A percentile compares a stretch with the other conserved stretches of the same genome.
Conservation (phyloP, 2,113 vertebrate genomes). For the Brachirus orientalis region DNA sequence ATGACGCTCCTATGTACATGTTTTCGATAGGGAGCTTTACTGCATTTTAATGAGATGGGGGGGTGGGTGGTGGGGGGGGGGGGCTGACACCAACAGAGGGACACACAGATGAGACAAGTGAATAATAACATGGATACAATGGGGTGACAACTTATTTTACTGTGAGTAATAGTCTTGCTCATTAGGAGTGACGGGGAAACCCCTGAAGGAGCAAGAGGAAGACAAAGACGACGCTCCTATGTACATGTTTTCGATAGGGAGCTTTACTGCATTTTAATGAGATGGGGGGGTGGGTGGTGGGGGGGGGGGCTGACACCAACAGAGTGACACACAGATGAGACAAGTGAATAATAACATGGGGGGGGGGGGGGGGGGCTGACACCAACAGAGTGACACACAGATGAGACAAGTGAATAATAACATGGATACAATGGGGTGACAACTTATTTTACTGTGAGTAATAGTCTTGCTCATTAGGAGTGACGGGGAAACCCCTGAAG, state of each 20-base stretch:
- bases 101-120: conserved; percentile 18
- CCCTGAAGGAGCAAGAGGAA: conserved; percentile 10
- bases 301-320: neutral
- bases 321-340: conserved; percentile 9
- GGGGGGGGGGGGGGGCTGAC: neutral
- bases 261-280: neutral
- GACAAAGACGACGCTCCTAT: neutral
- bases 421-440: conserved; percentile 30
- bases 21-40: neutral
- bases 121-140: conserved; percentile 28
- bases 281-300: too few relatives aligned
- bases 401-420: conserved; percentile 37
- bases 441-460: conserved; percentile 63
- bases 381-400: neutral
- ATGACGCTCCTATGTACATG: neutral
- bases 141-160: conserved; percentile 51
- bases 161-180: conserved; percentile 66
- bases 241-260: neutral
- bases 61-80: too few relatives aligned
- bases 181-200: conserved; percentile 46
- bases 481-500: conserved; percentile 31
- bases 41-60: neutral
- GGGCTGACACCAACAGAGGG: neutral
- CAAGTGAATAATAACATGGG: conserved; percentile 28
- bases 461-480: conserved; percentile 57